These are phyloP conservation scores for Drosophila arawakana DNA, from an alignment of 1,140 invertebrate species.

Conservation along the genomic window DNA sequence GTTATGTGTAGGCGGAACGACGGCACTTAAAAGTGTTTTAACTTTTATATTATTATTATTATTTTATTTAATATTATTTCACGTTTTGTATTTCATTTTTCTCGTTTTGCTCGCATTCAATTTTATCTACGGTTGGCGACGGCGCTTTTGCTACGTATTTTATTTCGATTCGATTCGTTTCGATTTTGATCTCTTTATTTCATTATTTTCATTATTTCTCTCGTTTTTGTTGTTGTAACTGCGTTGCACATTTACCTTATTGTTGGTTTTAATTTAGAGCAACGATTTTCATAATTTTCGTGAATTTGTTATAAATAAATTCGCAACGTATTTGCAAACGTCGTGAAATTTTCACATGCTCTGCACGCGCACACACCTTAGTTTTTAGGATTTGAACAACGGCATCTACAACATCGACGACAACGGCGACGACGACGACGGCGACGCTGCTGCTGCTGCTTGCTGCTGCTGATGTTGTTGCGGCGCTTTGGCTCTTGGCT, in stretches of 20 bases:
- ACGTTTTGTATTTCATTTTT: neutral
- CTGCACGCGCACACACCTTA: slow-evolving; percentile 72
- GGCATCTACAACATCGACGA: slow-evolving; percentile 60
- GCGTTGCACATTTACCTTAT: slow-evolving; percentile 69
- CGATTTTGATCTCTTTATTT: slow-evolving; percentile 8
- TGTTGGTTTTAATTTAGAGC: slow-evolving; percentile 48
- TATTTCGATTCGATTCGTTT: slow-evolving; percentile 2
- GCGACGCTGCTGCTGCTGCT: slow-evolving; percentile 22
- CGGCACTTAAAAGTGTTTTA: neutral
- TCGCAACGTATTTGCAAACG: slow-evolving; percentile 68
- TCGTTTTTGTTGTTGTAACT: slow-evolving; percentile 31
- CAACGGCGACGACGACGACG: slow-evolving; percentile 52
- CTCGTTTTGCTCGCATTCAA: slow-evolving; percentile 2
- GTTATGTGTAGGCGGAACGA: slow-evolving; percentile 4
- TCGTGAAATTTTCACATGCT: slow-evolving; percentile 74
- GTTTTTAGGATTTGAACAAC: slow-evolving; percentile 74
- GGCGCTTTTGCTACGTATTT: neutral
- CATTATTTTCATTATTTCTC: slow-evolving; percentile 12
- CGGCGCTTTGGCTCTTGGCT: slow-evolving; percentile 16
- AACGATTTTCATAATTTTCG: slow-evolving; percentile 62
- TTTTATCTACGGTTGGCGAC: slow-evolving; percentile 1
- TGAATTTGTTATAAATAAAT: slow-evolving; percentile 71
- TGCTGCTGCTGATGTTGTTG: slow-evolving; percentile 38
- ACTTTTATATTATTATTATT: slow-evolving; percentile 13
- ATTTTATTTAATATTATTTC: slow-evolving; percentile 8